Base-by-base conservation (phyloP, 2,888 invertebrate genomes). In the Brachypalpus laphriformis region DNA sequence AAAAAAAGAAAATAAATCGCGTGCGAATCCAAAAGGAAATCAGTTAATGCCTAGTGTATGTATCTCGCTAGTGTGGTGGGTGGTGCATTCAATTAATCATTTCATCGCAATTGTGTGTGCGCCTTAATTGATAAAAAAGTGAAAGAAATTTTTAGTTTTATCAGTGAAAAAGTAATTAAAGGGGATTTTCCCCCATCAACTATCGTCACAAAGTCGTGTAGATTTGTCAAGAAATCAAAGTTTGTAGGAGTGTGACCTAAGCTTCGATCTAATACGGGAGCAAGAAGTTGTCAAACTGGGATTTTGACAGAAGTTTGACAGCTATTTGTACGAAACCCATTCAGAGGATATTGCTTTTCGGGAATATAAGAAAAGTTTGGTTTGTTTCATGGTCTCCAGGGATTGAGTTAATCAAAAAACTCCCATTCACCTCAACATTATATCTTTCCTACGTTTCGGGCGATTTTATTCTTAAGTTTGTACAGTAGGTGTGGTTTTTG, bases 1-100 rank as follows among this genome's bases (percentile, higher is more conserved):
- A 49, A 25, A 11, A 20, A 4, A 49, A 47, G 16, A 45, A 28
- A 22, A 16, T 14, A 40, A 45, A 66, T 81, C 68, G 81, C 81
- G 75, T 66, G 81, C 59, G 37, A 57, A 57, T 57, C n/a, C 45
- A 37, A 61, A 81, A 65, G 57, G 31, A 47, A 51, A 70, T 59
- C 31, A 42, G 16, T 70, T 40, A 49, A 34, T 57, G 78, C 54
- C 56, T 72, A 40, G 72, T 57, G 72, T 57, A 72, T 65, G 47
- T 56, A 25, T 56, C 65, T 22, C 63, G 34, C n/a, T 65, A 65
- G 56, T 56, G 25, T 56, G 37, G 51, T 70, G 61, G 49, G 54
- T 51, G 28, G 28, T 54, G 34, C 22, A 66, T 66, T 66, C 34
- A 59, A 49, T 63, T 72, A 56, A 57, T 72, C n/a, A 54, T 63